Evolutionary conservation across 1,140 invertebrate genomes (phyloP), one percentile per base, ranked within the genome.

Genomic region (Eurosta solidaginis): DNA sequence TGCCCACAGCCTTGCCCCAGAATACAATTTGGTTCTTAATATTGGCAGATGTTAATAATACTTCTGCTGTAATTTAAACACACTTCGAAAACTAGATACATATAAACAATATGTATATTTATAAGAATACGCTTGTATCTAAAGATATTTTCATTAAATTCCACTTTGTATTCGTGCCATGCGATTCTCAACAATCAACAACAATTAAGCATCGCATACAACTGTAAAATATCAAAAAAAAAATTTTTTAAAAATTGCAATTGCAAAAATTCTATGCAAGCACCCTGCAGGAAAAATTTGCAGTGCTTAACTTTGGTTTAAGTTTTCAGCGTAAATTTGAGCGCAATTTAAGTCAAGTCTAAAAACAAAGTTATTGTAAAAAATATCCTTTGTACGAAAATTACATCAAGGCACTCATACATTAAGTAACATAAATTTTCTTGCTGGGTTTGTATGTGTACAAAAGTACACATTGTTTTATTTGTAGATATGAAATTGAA

Each of bases 101-200:
- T n/a, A n/a, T n/a, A n/a, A n/a, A n/a, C n/a, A n/a, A n/a, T n/a
- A n/a, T n/a, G n/a, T n/a, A n/a, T 25, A 25, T 17, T 49, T n/a
- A 49, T 5, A 4, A 22, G 1, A 9, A 68, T 2, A 59, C n/a
- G 17, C n/a, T 29, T 59, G n/a, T 29, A 36, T 27, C 29, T 29
- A 59, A 33, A 52, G 3, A 54, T 54, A 22, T 47, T 74, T 47
- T 74, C 17, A 74, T 74, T 74, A 74, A 74, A 47, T 47, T 74
- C 42, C 22, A 74, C 73, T 74, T 74, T 74, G 36, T 74, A 74
- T 74, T 25, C 73, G 27, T 40, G 59, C n/a, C 59, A 68, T 42
- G 59, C 33, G n/a, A 9, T 42, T 68, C 59, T 20, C 59, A 68
- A 40, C 59, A 68, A 68, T 42, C 59, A 68, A 42, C 36, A 68